Percentiles rank a stretch among this genome's conserved stretches.
Evolutionary conservation across 1,140 invertebrate genomes (phyloP).

Genomic region (Caenorhabditis tropicalis): DNA sequence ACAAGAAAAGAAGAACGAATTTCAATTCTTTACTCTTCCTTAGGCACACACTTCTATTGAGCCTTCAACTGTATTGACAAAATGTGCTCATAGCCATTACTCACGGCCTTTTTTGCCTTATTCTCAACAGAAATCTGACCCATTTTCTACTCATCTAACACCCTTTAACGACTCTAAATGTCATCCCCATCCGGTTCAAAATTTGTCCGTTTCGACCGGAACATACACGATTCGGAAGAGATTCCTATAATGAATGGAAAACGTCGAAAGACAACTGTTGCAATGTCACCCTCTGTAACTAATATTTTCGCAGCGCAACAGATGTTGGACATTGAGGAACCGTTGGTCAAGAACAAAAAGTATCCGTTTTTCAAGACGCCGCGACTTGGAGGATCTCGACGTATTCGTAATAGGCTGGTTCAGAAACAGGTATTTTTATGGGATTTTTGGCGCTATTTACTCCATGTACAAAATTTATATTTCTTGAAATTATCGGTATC

Average conservation of each 20-base stretch:
- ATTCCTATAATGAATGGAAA: too few relatives aligned
- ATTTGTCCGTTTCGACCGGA: not conserved
- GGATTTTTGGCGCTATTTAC: too few relatives aligned
- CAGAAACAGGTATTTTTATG: conserved; percentile 47
- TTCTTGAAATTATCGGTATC: too few relatives aligned
- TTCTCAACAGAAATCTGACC: conserved; percentile 26
- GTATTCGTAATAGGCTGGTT: conserved; percentile 44
- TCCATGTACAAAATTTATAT: too few relatives aligned
- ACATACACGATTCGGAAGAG: not conserved
- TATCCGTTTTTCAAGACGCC: conserved; percentile 52
- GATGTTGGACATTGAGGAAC: conserved; percentile 52
- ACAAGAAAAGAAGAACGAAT: not conserved
- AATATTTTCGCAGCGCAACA: conserved; percentile 51
- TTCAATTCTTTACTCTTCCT: not conserved
- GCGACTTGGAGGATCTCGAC: conserved; percentile 39
- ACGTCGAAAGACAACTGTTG: conserved; percentile 26
- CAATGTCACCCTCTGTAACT: conserved; percentile 46
- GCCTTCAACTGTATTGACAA: too few relatives aligned
- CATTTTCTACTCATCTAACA: not conserved
- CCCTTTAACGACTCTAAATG: not conserved
- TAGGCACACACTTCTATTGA: not conserved
- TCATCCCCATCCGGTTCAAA: not conserved
- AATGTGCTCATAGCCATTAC: too few relatives aligned
- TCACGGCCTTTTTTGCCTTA: not conserved
- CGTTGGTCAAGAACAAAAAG: conserved; percentile 49